Percentiles rank a stretch among this genome's conserved stretches.
phyloP scores from a whole-genome alignment of 2,797 vertebrate species.

The Euphonia xanthogaster region DNA sequence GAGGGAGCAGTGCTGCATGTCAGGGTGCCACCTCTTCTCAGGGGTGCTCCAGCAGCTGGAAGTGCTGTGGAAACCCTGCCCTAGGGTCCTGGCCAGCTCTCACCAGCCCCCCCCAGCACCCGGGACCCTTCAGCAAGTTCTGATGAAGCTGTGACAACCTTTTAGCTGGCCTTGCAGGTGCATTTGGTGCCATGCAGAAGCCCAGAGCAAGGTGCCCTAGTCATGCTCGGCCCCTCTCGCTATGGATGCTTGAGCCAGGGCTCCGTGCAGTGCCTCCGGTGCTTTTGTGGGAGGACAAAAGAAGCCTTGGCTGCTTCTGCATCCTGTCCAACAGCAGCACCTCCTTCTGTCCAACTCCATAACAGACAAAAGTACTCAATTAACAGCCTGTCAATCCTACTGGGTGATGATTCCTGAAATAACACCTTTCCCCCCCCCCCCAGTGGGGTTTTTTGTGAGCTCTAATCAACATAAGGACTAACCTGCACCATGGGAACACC shows the following conservation, averaged over 20 bases:
- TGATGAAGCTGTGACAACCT: background rate
- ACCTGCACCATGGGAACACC: background rate
- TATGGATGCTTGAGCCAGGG: background rate
- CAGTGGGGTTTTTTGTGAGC: background rate
- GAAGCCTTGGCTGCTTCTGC: background rate
- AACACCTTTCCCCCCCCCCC: background rate
- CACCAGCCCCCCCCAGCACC: background rate
- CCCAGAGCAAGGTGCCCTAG: background rate
- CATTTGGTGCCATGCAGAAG: background rate
- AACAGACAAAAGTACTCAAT: background rate
- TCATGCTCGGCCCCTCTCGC: fast-evolving
- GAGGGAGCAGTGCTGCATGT: background rate
- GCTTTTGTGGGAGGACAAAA: background rate
- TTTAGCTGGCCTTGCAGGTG: background rate
- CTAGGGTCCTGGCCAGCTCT: fast-evolving
- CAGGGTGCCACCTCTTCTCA: background rate
- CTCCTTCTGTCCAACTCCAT: background rate
- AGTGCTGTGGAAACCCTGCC: background rate
- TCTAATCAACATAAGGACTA: background rate
- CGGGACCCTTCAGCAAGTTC: background rate
- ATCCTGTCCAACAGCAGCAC: background rate
- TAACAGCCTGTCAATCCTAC: background rate
- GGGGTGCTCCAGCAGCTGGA: background rate
- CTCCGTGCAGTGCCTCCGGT: fast-evolving
- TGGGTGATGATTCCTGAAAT: background rate